phyloP scores from a whole-genome alignment of 2,888 invertebrate species.

The Calameuta pallipes region DNA sequence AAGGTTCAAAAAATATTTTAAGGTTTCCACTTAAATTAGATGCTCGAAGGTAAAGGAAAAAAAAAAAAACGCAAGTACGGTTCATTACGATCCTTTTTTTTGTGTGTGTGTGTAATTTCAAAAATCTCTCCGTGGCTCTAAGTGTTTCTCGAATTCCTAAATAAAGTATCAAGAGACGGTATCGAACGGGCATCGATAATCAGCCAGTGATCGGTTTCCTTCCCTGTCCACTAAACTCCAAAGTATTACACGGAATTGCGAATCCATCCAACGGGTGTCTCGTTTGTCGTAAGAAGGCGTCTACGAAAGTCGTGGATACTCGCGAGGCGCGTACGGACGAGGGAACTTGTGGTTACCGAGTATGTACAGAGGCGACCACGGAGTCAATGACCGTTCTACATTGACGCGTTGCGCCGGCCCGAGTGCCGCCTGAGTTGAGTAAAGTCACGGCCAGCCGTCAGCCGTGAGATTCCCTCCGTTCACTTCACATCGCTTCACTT shows the following conservation, averaged over 20 bases:
- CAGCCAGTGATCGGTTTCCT: background rate
- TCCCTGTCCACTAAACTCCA: conserved; percentile 23
- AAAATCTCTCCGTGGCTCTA: background rate
- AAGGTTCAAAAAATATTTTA: background rate
- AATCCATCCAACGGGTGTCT: conserved; percentile 13
- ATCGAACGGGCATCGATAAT: background rate
- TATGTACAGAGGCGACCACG: conserved; percentile 30
- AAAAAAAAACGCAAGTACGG: background rate
- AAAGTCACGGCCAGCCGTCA: conserved; percentile 65
- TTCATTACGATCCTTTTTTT: background rate
- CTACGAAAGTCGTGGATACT: background rate
- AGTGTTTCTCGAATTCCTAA: background rate
- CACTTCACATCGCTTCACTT: conserved; percentile 47
- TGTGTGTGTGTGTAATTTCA: background rate
- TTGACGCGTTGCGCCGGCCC: conserved; percentile 63
- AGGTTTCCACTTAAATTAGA: background rate
- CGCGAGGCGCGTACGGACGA: conserved; percentile 9
- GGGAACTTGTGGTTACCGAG: conserved; percentile 25
- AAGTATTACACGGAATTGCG: conserved; percentile 51
- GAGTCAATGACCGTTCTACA: conserved; percentile 67
- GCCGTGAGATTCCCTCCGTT: conserved; percentile 63
- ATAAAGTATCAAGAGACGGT: background rate
- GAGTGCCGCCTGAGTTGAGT: conserved; percentile 60
- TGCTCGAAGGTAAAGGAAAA: background rate
- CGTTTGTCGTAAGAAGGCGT: background rate